phyloP scores from a whole-genome alignment of 2,888 invertebrate genomes.

The Zootermopsis nevadensis region DNA sequence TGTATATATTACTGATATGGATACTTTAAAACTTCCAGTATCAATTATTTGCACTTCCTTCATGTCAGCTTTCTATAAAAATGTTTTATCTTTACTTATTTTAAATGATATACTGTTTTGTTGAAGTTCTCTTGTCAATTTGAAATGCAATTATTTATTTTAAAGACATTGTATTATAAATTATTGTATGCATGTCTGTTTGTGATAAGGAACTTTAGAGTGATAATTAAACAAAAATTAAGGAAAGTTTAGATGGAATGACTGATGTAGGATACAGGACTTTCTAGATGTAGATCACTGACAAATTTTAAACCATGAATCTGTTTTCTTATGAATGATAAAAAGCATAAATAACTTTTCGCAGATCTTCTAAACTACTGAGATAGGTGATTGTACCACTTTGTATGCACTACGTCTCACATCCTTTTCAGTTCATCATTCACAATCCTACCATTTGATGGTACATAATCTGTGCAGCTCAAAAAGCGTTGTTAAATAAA shows the following conservation, averaged over 20 bases:
- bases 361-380: too few species aligned
- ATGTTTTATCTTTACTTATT: background rate
- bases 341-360: too few species aligned
- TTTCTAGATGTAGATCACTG: background rate
- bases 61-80: background rate
- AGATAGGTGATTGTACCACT: too few species aligned
- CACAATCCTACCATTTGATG: too few species aligned
- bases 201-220: background rate
- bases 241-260: background rate
- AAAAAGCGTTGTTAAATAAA: too few species aligned
- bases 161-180: constrained; percentile 13
- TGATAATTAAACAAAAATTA: background rate
- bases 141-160: background rate
- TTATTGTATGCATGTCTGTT: constrained; percentile 1
- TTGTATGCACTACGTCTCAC: too few species aligned
- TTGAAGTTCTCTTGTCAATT: background rate
- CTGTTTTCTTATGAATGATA: background rate
- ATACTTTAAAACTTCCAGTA: background rate
- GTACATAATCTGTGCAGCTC: too few species aligned
- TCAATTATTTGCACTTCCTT: background rate
- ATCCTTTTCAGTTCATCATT: too few species aligned
- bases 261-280: background rate
- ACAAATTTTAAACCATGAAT: constrained; percentile 4
- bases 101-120: background rate
- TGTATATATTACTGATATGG: background rate